Base-by-base conservation (phyloP, 2,113 vertebrate species). In the Lampris incognitus region DNA sequence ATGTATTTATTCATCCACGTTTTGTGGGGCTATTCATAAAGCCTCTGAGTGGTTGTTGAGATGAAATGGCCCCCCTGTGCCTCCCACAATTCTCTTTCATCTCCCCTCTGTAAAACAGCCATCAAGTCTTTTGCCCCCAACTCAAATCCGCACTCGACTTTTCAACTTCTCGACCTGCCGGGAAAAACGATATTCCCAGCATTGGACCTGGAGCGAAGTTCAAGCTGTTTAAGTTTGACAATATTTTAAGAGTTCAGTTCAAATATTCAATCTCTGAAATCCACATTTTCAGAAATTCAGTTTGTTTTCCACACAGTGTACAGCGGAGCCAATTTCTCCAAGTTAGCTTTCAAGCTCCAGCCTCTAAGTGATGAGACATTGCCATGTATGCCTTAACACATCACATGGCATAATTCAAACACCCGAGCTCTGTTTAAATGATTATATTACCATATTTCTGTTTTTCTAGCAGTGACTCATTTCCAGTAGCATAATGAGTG, bases 1-100 rank as follows among this genome's bases (percentile, higher is more conserved):
- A 44, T 41, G 57, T 77, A 62, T 83, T 75, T 74, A 74, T 74
- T 81, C 76, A 77, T 79, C 54, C 59, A 2, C 64, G 6, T 83
- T 85, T 60, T 5, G 1, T 39, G 44, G n/a, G 6, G 49, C 74
- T 83, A 78, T 84, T 78, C 72, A 72, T 58, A 59, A 61, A 75
- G 71, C 39, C 59, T 62, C 9, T 10, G 2, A 42, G 59, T 1
- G 59, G 59, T 6, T 62, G 39, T 70, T 48, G 54, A 9, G 66
- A 70, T 66, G 58, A 70, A 76, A 75, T 0, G 55, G 60, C 71
- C 59, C 59, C 13, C 8, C 59, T 62, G 59, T 8, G 40, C 59
- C 39, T 3, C 37, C 59, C 59, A 10, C 41, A 62, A 42, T 42
- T 3, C 59, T 42, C 59, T 42, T 38, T 46, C 44, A 4, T 5